A percentile compares a stretch with the other conserved stretches of the same genome.
Conservation (phyloP, 2,888 invertebrate species). For the Drosophila sordidula region DNA sequence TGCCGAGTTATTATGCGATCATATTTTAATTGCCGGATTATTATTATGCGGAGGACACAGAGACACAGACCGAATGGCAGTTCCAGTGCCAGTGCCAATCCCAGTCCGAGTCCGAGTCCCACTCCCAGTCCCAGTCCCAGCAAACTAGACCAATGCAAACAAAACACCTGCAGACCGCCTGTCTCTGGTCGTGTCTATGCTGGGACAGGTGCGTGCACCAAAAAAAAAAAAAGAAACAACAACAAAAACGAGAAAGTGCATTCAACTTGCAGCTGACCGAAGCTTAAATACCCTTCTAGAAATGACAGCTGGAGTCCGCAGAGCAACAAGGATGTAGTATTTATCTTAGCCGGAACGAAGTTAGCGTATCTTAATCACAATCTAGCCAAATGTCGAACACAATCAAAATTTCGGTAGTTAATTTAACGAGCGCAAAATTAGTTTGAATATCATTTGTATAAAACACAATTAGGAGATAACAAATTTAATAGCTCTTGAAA, state of each 20-base stretch:
- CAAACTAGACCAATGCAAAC: constrained; percentile 68
- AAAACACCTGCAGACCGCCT: constrained; percentile 82
- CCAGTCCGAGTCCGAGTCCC: neutral
- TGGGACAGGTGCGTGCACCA: constrained; percentile 75
- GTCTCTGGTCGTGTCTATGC: constrained; percentile 69
- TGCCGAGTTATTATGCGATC: constrained; percentile 81
- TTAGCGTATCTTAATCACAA: neutral
- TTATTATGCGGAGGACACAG: constrained; percentile 72
- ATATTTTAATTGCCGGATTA: constrained; percentile 81
- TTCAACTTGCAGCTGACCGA: constrained; percentile 3
- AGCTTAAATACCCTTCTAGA: constrained; percentile 26
- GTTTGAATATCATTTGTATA: neutral
- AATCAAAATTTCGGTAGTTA: neutral
- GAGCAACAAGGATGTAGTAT: neutral
- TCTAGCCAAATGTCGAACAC: neutral
- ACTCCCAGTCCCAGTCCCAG: constrained; percentile 13
- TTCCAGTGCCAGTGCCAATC: constrained; percentile 13
- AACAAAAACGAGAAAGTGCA: constrained; percentile 27
- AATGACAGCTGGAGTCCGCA: too few species aligned
- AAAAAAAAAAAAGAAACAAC: constrained; percentile 27
- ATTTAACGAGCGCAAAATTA: neutral
- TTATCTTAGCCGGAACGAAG: too few species aligned
- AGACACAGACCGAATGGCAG: constrained; percentile 9
- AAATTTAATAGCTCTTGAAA: neutral
- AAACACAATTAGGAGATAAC: neutral